phyloP scores from a whole-genome alignment of 2,888 invertebrate species.

The Tinea semifulvella region DNA sequence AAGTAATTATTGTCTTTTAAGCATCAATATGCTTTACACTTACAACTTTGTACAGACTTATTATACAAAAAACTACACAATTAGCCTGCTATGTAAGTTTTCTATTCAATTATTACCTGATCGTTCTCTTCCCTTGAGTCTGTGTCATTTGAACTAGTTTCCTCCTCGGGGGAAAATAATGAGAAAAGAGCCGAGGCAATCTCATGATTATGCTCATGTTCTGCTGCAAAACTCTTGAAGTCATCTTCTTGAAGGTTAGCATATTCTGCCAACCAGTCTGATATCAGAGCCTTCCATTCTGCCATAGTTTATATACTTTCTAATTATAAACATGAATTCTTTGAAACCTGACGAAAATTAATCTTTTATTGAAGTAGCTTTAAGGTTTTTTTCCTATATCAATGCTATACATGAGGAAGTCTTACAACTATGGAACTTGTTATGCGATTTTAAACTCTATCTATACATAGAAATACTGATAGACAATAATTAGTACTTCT shows the following conservation, averaged over 20 bases:
- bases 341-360: slow-evolving; percentile 2
- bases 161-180: slow-evolving; percentile 78
- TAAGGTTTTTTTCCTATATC: not conserved
- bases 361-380: not conserved
- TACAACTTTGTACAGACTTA: too few relatives aligned
- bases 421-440: not conserved
- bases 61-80: too few relatives aligned
- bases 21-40: too few relatives aligned
- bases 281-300: slow-evolving; percentile 69
- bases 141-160: slow-evolving; percentile 40
- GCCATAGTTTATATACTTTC: slow-evolving; percentile 31
- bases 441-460: slow-evolving; percentile 2
- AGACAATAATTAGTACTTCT: not conserved
- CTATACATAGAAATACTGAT: not conserved
- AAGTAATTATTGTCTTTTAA: too few relatives aligned
- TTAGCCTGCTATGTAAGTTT: too few relatives aligned
- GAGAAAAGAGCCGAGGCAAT: slow-evolving; percentile 83
- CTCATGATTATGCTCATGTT: slow-evolving; percentile 84
- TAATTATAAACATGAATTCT: slow-evolving; percentile 4
- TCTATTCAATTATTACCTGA: too few relatives aligned
- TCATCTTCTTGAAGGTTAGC: slow-evolving; percentile 77
- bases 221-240: slow-evolving; percentile 79
- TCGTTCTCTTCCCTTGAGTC: not conserved
- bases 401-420: not conserved
- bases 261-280: slow-evolving; percentile 86